phyloP scores from a whole-genome alignment of 2,888 invertebrate genomes.

The Chymomyza caudatula region DNA sequence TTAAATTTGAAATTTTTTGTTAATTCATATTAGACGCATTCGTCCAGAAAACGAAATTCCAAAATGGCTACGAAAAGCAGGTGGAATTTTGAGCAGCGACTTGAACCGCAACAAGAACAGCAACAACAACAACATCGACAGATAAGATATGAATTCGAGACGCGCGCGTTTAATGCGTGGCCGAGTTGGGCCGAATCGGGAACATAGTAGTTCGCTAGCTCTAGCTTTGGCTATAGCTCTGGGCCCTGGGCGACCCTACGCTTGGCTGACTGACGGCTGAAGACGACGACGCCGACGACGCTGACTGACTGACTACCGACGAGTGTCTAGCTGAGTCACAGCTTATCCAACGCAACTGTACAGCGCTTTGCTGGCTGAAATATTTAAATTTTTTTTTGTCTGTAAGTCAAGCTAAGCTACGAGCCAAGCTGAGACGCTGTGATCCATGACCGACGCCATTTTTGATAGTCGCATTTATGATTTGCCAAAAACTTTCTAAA shows the following conservation, averaged over 20 bases:
- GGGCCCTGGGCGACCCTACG: slow-evolving; percentile 33
- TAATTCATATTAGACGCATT: slow-evolving; percentile 69
- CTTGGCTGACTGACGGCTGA: slow-evolving; percentile 39
- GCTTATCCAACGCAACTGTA: slow-evolving; percentile 57
- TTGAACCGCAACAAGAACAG: slow-evolving; percentile 17
- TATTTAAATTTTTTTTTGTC: slow-evolving; percentile 37
- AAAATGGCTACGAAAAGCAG: slow-evolving; percentile 57
- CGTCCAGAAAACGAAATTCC: slow-evolving; percentile 69
- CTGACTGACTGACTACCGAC: slow-evolving; percentile 39
- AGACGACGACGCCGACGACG: slow-evolving; percentile 48
- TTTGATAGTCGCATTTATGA: slow-evolving; percentile 59
- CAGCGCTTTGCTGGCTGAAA: no score
- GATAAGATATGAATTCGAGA: slow-evolving; percentile 32
- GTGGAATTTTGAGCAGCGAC: slow-evolving; percentile 51
- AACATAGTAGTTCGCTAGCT: not conserved
- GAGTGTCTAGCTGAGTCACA: slow-evolving; percentile 33
- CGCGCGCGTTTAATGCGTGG: slow-evolving; percentile 39
- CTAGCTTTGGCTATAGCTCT: not conserved
- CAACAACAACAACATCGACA: slow-evolving; percentile 23
- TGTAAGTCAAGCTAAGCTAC: slow-evolving; percentile 4
- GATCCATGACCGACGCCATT: slow-evolving; percentile 68
- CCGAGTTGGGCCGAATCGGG: not conserved
- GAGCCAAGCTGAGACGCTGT: slow-evolving; percentile 29
- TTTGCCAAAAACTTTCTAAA: slow-evolving; percentile 66
- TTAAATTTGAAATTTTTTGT: slow-evolving; percentile 61